Base-by-base conservation (phyloP, 2,797 vertebrate species). In the Poeciliopsis gracilis region DNA sequence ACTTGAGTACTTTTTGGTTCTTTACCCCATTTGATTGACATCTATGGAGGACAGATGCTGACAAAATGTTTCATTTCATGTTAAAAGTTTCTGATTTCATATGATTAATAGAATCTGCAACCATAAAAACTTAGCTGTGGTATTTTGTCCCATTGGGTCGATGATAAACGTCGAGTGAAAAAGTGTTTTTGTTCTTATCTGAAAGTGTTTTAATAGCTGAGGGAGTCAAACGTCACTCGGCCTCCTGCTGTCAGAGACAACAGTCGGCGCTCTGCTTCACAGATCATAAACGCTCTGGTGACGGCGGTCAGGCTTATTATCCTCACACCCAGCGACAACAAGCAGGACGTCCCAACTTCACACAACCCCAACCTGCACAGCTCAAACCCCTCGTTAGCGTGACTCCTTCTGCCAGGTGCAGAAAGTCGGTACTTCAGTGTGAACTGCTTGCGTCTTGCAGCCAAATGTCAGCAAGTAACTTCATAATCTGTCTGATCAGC, bases 271-370 rank as follows among this genome's bases (percentile, higher is more conserved):
- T 82, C 82, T 80, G 90, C 90, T 91, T 93, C 87, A 89, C 94
- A 90, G 92, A 88, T 91, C 91, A 85, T 95, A 95, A 95, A 96
- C 94, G 92, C 91, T 93, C 84, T 89, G 89, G 80, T 91, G 91
- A 94, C 94, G 87, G 88, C 91, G 90, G 85, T 87, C 77, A 15
- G 89, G 89, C 90, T 88, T 82, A 88, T 92, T 90, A 91, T 89
- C 90, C 87, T 87, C 87, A 28, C 77, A 75, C 86, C 84, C 75
- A 85, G 85, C 83, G 86, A 87, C 85, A 84, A 72, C 81, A 74
- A 86, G 85, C 82, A 76, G 73, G 72, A 69, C 79, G 86, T 79
- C 82, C 86, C 82, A 79, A 89, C 84, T 77, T 80, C 86, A 90
- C 90, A 92, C 91, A 92, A 80, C 77, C 77, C 73, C 85, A 82